Evolutionary conservation across 1,140 invertebrate species (phyloP).

Genomic region (Mercenaria mercenaria): DNA sequence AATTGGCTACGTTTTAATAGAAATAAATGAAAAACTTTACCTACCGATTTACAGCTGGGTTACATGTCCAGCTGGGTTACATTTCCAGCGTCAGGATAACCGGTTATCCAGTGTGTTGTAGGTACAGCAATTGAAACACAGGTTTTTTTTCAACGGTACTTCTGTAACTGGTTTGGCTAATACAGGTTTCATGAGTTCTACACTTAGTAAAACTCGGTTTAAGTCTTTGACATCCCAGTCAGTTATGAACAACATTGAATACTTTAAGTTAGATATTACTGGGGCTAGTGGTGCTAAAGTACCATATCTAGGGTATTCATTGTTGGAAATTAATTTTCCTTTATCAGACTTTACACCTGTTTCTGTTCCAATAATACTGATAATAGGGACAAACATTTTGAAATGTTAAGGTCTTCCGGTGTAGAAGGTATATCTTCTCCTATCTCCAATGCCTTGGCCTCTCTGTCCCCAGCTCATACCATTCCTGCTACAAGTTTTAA

Average conservation of each 20-base stretch:
- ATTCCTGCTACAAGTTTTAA: not conserved
- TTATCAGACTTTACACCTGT: too few relatives aligned
- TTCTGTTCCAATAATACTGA: not conserved
- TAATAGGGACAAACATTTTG: not conserved
- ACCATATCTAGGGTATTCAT: not conserved
- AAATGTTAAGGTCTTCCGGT: not conserved
- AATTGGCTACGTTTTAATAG: too few relatives aligned
- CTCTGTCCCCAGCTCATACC: too few relatives aligned
- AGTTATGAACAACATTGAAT: not conserved
- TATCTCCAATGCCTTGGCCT: too few relatives aligned
- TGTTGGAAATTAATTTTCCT: not conserved
- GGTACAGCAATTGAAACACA: not conserved
- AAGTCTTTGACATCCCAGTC: not conserved
- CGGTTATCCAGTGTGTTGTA: too few relatives aligned
- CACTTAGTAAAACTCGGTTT: not conserved
- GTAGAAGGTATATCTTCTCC: not conserved
- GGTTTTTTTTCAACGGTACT: not conserved
- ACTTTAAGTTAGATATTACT: not conserved
- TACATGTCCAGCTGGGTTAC: too few relatives aligned
- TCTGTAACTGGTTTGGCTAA: not conserved
- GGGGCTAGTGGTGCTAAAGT: not conserved
- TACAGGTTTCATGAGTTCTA: not conserved
- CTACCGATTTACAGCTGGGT: too few relatives aligned
- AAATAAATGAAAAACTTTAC: too few relatives aligned
- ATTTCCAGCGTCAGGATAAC: too few relatives aligned